A percentile compares a stretch with the other conserved stretches of the same genome.
Conservation (phyloP, 2,113 vertebrate genomes). For the Brachyhypopomus gauderio region DNA sequence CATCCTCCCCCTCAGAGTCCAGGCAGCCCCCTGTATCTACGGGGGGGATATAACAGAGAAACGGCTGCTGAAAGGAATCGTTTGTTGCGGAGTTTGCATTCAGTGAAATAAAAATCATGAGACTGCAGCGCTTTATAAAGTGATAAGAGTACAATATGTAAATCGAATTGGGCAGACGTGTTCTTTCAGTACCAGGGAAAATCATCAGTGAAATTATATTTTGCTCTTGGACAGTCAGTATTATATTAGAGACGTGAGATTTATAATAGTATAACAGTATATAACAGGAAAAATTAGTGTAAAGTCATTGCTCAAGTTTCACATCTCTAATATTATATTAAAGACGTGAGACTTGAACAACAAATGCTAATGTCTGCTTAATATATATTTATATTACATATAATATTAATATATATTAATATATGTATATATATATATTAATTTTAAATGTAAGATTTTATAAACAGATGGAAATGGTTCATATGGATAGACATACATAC, state of each 20-base stretch:
- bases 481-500: too few species aligned
- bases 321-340: background rate
- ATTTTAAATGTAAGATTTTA: background rate
- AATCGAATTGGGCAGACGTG: background rate
- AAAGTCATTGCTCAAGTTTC: too few species aligned
- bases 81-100: background rate
- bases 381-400: too few species aligned
- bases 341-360: background rate
- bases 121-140: background rate
- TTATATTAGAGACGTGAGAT: background rate
- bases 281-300: too few species aligned
- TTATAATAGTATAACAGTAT: too few species aligned
- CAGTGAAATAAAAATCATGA: too few species aligned
- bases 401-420: too few species aligned
- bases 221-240: background rate
- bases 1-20: constrained; percentile 79
- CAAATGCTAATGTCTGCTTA: background rate
- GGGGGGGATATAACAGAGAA: constrained; percentile 32
- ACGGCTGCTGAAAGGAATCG: background rate
- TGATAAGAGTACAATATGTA: background rate
- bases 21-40: constrained; percentile 69
- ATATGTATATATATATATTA: too few species aligned
- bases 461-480: background rate
- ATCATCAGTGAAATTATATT: background rate
- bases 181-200: background rate